phyloP scores from a whole-genome alignment of 2,113 vertebrate genomes.

The Ornithorhynchus anatinus region DNA sequence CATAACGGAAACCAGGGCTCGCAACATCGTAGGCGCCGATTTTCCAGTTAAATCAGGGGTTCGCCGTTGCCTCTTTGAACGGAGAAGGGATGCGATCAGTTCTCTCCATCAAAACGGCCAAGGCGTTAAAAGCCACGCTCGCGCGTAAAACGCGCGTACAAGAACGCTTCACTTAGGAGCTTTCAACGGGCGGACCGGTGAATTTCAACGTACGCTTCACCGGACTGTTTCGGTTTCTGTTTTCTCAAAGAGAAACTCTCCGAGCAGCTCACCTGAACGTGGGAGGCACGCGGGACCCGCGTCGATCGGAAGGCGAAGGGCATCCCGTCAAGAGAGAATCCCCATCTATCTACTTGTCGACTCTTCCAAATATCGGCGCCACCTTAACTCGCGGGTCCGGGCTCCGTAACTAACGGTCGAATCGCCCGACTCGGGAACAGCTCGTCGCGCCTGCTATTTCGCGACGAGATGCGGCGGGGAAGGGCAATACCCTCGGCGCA shows the following conservation, averaged over 20 bases:
- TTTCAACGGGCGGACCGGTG: too few species aligned
- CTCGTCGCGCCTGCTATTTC: too few species aligned
- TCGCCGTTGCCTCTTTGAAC: constrained; percentile 37
- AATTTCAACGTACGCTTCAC: too few species aligned
- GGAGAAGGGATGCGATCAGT: constrained; percentile 40
- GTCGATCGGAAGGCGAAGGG: background rate
- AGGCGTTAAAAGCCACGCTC: constrained; percentile 48
- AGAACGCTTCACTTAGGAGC: too few species aligned
- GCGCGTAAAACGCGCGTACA: constrained; percentile 19
- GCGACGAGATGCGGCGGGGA: too few species aligned
- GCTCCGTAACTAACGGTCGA: constrained; percentile 49
- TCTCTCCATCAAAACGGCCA: constrained; percentile 50
- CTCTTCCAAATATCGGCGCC: constrained; percentile 15
- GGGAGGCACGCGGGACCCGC: constrained; percentile 35
- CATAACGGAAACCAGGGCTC: constrained; percentile 40
- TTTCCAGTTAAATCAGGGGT: constrained; percentile 28
- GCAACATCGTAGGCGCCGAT: constrained; percentile 45
- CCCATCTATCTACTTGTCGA: constrained; percentile 24
- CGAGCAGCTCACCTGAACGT: constrained; percentile 18
- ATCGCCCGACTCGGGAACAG: too few species aligned
- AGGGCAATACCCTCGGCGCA: too few species aligned
- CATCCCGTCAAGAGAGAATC: background rate
- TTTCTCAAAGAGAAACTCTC: constrained; percentile 53
- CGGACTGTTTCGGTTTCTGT: too few species aligned
- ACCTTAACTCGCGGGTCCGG: constrained; percentile 5